These are phyloP conservation scores for Gyrodactylus bullatarudis DNA, from an alignment of 1,140 invertebrate genomes.

Conservation along the genomic window DNA sequence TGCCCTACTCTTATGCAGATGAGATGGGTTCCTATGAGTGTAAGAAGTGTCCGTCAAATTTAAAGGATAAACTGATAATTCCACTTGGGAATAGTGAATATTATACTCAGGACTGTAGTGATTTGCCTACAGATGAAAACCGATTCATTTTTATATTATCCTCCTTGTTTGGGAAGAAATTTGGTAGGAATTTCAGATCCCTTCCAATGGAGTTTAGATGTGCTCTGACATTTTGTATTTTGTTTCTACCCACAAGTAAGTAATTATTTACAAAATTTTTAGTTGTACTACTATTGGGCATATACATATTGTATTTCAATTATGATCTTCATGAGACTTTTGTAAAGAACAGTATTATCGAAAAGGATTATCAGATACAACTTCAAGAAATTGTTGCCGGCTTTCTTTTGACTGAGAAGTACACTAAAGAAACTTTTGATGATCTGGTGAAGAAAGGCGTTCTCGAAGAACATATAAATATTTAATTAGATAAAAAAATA, in stretches of 20 bases:
- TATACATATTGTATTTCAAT: background rate
- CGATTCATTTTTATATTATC: background rate
- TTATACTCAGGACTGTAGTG: background rate
- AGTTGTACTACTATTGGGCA: background rate
- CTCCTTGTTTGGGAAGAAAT: background rate
- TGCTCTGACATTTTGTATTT: background rate
- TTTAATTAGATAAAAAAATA: background rate
- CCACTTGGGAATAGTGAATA: background rate
- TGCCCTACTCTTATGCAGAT: background rate
- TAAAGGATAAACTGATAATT: background rate
- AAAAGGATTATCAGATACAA: background rate
- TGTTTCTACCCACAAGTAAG: background rate
- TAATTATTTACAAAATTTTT: background rate
- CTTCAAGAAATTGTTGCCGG: background rate
- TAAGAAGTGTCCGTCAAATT: background rate
- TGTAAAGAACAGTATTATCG: background rate
- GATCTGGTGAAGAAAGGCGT: background rate
- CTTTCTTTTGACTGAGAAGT: background rate
- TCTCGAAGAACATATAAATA: background rate
- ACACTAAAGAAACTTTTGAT: background rate
- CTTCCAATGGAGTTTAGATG: background rate
- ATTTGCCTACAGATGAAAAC: background rate
- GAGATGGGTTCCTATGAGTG: background rate
- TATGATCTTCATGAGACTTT: background rate
- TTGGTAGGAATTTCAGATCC: background rate